phyloP scores from a whole-genome alignment of 2,113 vertebrate species.

The Eptatretus burgeri region DNA sequence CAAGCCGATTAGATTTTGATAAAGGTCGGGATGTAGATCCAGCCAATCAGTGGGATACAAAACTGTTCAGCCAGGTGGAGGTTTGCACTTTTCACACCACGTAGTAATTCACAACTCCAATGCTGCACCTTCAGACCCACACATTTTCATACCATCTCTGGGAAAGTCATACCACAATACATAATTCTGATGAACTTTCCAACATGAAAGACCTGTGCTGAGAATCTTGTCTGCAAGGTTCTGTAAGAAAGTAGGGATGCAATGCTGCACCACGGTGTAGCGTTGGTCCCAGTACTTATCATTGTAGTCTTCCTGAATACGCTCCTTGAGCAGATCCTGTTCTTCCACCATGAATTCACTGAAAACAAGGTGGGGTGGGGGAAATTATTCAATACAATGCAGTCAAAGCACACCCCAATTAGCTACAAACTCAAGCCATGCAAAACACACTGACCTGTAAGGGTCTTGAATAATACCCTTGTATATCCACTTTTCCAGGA shows the following conservation, averaged over 20 bases:
- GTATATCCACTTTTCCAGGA: slow-evolving; percentile 5
- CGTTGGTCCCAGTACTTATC: slow-evolving; percentile 6
- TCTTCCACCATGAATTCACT: slow-evolving; percentile 5
- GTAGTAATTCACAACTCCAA: no score
- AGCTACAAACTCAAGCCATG: no score
- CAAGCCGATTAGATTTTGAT: no score
- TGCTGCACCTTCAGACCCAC: no score
- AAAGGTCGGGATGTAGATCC: no score
- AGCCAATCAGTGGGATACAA: no score
- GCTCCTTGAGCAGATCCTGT: background rate
- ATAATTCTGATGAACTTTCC: background rate
- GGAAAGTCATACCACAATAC: no score
- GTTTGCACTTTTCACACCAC: no score
- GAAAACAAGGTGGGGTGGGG: background rate
- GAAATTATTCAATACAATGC: no score
- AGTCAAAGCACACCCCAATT: no score
- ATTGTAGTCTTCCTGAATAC: slow-evolving; percentile 5
- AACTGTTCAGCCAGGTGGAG: no score
- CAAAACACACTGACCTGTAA: background rate
- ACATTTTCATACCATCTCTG: no score
- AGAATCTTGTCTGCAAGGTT: slow-evolving; percentile 4
- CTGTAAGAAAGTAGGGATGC: slow-evolving; percentile 2
- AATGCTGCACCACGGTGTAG: slow-evolving; percentile 6
- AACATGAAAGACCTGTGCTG: background rate
- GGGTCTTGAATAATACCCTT: slow-evolving; percentile 3